Evolutionary conservation across 1,140 invertebrate species (phyloP).

Genomic region (Eupristina koningsbergeri): DNA sequence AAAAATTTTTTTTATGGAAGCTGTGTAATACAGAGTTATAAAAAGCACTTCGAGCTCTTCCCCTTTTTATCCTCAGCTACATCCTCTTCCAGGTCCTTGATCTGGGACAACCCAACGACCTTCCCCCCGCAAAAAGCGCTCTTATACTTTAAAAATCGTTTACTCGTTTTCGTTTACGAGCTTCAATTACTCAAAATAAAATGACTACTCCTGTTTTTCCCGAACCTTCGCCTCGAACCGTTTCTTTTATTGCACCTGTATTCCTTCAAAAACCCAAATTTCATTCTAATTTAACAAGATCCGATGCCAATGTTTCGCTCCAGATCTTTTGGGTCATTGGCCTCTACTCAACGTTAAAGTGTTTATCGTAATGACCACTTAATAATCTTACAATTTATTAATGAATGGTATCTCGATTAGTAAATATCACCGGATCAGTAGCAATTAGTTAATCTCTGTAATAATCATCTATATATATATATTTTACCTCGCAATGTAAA

Average conservation of each 20-base stretch:
- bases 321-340: neutral
- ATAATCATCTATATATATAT: too few species aligned
- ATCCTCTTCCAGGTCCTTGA: constrained; percentile 4
- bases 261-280: too few species aligned
- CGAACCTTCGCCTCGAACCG: neutral
- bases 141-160: neutral
- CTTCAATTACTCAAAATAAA: neutral
- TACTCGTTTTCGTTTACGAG: neutral
- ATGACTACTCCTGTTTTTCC: neutral
- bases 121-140: neutral
- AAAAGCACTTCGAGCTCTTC: neutral
- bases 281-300: too few species aligned
- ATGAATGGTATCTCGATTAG: too few species aligned
- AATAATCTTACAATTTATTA: neutral
- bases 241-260: neutral
- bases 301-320: too few species aligned
- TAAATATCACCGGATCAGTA: too few species aligned
- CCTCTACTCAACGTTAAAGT: neutral
- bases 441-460: too few species aligned
- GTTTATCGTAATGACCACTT: neutral
- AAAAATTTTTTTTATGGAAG: neutral
- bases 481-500: too few species aligned
- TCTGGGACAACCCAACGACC: constrained; percentile 16
- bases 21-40: neutral
- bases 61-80: neutral